phyloP scores from a whole-genome alignment of 2,113 vertebrate genomes.

The Phrynosoma platyrhinos region DNA sequence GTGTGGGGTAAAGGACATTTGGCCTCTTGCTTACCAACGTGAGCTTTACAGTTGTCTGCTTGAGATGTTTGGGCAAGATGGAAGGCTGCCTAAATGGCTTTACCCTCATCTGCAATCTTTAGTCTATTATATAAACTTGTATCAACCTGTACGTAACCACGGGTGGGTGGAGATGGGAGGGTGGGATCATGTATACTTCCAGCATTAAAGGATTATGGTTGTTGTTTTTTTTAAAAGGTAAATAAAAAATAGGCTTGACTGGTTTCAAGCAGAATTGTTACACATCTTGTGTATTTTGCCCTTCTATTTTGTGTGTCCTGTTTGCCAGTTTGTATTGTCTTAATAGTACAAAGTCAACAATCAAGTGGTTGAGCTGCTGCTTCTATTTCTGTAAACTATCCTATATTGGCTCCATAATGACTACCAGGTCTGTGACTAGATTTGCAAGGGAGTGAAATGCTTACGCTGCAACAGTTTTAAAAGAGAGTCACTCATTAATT shows the following conservation, averaged over 20 bases:
- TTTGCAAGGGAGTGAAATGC: neutral
- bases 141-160: slow-evolving; percentile 58
- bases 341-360: fast-evolving
- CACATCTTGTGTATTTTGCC: neutral
- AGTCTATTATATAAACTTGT: slow-evolving; percentile 50
- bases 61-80: neutral
- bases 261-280: slow-evolving; percentile 82
- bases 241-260: slow-evolving; percentile 81
- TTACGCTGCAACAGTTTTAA: neutral
- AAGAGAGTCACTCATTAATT: neutral
- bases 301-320: neutral
- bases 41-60: fast-evolving
- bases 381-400: neutral
- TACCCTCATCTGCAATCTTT: neutral
- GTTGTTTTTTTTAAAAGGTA: slow-evolving; percentile 25
- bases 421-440: neutral
- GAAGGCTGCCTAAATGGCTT: neutral
- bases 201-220: slow-evolving; percentile 54
- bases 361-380: neutral
- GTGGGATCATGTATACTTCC: slow-evolving; percentile 61
- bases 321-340: neutral
- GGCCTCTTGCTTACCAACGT: fast-evolving
- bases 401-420: neutral
- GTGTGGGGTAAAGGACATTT: fast-evolving
- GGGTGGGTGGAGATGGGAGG: slow-evolving; percentile 36